phyloP scores from a whole-genome alignment of 2,888 invertebrate genomes.

The Boloria euphrosyne region DNA sequence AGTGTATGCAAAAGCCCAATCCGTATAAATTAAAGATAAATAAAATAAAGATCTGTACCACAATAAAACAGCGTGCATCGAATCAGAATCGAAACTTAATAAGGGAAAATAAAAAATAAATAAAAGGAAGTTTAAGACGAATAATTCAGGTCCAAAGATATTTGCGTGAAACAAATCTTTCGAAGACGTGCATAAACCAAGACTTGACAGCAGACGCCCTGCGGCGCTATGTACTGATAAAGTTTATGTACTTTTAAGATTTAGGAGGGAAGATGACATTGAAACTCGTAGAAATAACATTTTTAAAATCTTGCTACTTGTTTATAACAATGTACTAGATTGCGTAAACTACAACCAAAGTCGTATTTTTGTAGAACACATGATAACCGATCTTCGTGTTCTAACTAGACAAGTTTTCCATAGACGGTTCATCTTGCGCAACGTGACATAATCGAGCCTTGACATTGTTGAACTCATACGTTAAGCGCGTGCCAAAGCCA shows the following conservation, averaged over 20 bases:
- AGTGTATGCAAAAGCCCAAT: constrained; percentile 22
- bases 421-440: constrained; percentile 49
- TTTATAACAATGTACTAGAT: too few species aligned
- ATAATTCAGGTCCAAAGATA: constrained; percentile 60
- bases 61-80: constrained; percentile 38
- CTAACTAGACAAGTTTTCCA: constrained; percentile 40
- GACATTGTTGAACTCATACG: constrained; percentile 73
- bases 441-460: constrained; percentile 65
- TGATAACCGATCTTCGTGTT: constrained; percentile 18
- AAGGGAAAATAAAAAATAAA: constrained; percentile 51
- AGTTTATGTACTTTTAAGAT: constrained; percentile 43
- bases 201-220: constrained; percentile 62
- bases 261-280: constrained; percentile 30
- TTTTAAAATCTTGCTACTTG: too few species aligned
- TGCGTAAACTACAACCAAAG: constrained; percentile 1
- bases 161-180: constrained; percentile 58
- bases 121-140: constrained; percentile 53
- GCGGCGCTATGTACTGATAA: constrained; percentile 53
- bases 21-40: constrained; percentile 31
- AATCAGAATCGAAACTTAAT: constrained; percentile 46
- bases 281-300: constrained; percentile 19
- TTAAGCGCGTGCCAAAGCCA: constrained; percentile 57
- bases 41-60: constrained; percentile 43
- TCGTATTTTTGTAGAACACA: neutral
- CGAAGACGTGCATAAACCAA: constrained; percentile 61